Conservation (phyloP, 2,888 invertebrate genomes). For the Steromphala cineraria region DNA sequence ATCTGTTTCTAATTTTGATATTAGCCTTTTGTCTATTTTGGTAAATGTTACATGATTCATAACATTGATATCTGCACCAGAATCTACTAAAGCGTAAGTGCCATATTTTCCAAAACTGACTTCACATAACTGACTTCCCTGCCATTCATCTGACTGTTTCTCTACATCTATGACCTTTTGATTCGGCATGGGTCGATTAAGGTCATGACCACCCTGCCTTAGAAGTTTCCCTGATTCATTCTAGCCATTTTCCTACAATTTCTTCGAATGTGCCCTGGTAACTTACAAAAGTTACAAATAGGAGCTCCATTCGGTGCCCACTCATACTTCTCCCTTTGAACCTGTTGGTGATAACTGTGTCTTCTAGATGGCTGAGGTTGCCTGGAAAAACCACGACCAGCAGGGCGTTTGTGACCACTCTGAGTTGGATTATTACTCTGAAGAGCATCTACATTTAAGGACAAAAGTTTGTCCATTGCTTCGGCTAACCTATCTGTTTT, state of each 20-base stretch:
- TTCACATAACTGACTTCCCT: neutral
- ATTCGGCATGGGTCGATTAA: neutral
- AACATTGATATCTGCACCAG: neutral
- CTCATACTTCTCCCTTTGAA: neutral
- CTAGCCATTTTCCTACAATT: neutral
- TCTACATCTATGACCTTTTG: neutral
- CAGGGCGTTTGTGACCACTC: neutral
- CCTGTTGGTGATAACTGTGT: neutral
- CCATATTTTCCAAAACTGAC: neutral
- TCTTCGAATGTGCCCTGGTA: neutral
- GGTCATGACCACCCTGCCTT: neutral
- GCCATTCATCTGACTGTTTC: neutral
- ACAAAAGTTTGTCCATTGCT: neutral
- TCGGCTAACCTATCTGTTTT: neutral
- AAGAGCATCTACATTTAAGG: neutral
- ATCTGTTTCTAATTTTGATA: neutral
- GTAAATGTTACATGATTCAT: neutral
- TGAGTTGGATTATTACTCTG: neutral
- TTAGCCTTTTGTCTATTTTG: neutral
- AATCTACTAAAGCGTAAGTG: neutral
- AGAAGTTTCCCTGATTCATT: neutral
- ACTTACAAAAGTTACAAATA: neutral
- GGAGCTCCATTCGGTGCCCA: neutral
- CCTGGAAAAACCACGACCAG: neutral
- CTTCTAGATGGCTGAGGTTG: neutral